Conservation (phyloP, 2,113 vertebrate genomes). For the Pedionomus torquatus region DNA sequence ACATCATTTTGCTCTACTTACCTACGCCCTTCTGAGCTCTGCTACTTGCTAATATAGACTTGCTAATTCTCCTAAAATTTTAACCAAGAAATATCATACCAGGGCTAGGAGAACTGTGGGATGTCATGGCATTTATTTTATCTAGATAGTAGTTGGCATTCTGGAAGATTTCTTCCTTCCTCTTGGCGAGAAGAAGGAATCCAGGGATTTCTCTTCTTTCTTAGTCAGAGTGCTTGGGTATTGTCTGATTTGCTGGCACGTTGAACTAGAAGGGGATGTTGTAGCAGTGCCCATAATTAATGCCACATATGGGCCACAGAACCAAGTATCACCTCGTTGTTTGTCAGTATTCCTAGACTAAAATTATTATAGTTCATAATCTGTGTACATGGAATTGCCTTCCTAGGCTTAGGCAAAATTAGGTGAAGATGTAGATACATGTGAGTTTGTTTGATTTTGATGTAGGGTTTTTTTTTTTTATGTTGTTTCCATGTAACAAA, state of each 20-base stretch:
- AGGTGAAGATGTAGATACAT: not conserved
- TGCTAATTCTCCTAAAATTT: not conserved
- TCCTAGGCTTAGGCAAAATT: not conserved
- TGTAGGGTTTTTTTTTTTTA: accelerated
- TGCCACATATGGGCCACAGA: not conserved
- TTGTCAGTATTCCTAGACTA: not conserved
- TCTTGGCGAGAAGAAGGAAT: not conserved
- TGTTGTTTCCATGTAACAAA: not conserved
- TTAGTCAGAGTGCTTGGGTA: not conserved
- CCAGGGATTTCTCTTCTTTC: not conserved
- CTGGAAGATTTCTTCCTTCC: not conserved
- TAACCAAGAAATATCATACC: not conserved
- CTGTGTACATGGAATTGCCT: not conserved
- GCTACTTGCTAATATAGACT: not conserved
- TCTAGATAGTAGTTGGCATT: not conserved
- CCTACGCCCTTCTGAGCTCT: not conserved
- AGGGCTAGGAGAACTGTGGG: not conserved
- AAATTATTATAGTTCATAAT: not conserved
- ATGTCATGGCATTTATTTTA: not conserved
- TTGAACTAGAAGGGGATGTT: not conserved
- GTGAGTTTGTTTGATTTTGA: not conserved
- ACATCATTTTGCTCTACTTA: not conserved
- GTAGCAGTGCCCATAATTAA: not conserved
- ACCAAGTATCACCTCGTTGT: not conserved
- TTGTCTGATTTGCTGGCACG: accelerated